A percentile compares a stretch with the other conserved stretches of the same genome.
These are phyloP conservation scores for Tenrec ecaudatus DNA, from an alignment of 2,113 vertebrate species.

Conservation along the genomic window DNA sequence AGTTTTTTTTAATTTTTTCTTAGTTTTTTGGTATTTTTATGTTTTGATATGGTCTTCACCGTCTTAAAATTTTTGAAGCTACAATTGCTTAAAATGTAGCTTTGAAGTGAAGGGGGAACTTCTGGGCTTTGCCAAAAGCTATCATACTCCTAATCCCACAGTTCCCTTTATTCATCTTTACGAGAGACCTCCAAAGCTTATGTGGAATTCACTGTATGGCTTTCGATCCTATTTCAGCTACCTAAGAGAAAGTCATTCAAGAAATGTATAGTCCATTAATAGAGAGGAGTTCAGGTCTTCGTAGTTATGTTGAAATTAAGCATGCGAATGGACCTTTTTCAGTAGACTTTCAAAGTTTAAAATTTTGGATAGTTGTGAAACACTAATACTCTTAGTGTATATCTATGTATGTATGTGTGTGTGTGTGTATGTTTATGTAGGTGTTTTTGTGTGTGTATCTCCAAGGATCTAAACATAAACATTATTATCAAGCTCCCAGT, in stretches of 20 bases:
- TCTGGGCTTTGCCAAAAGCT: neutral
- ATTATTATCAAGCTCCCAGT: conserved; percentile 33
- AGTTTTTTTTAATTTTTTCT: neutral
- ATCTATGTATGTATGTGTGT: no score
- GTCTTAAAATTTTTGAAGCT: conserved; percentile 37
- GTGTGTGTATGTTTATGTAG: no score
- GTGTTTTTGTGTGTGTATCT: no score
- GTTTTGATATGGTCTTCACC: conserved; percentile 12
- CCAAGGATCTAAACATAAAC: neutral
- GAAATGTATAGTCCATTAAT: neutral
- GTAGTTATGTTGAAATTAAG: neutral
- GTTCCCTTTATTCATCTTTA: neutral
- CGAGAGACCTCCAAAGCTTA: neutral
- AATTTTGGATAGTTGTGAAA: conserved; percentile 33
- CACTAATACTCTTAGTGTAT: neutral
- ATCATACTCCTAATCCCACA: neutral
- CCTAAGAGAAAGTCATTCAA: neutral
- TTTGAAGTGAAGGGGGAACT: neutral
- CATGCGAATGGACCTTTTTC: conserved; percentile 22
- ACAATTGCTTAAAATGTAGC: conserved; percentile 24
- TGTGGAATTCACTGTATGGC: neutral
- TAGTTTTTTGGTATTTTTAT: neutral
- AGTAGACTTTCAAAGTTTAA: conserved; percentile 41
- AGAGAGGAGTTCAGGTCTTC: neutral
- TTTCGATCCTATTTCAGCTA: neutral